Base-by-base conservation (phyloP, 2,113 vertebrate species). In the Orycteropus afer region DNA sequence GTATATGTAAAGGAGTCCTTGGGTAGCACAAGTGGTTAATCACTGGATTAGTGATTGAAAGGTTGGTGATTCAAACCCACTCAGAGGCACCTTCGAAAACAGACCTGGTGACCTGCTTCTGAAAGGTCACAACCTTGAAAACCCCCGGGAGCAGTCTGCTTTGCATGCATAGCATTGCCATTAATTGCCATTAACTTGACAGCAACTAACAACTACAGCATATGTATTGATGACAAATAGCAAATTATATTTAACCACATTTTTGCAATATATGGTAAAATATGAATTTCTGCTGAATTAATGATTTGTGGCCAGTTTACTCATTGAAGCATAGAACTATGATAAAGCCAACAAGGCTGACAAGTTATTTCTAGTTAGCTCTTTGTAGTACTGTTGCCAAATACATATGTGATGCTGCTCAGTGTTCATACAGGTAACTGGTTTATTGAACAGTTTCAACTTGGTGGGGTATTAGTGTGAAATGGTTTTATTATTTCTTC, bases 251-350 rank as follows among this genome's bases (percentile, higher is more conserved):
- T 65, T 42, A 57, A 53, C 78, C 45, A 79, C 5, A 45, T 89
- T 77, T 81, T 92, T 92, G 27, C 47, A 74, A 32, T 79, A 74
- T 53, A 42, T 47, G 7, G 25, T 32, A 80, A 95, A 95, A 84
- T 23, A 55, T 65, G n/a, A 77, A 2, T 81, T 92, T n/a, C 47
- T 67, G 37, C 47, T 65, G 73, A 83, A 63, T 22, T 91, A 65
- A 77, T 47, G 2, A 77, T 82, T 42, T 86, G n/a, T 22, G 9
- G 23, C 65, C 29, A 63, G n/a, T 67, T 94, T 92, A 92, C 29
- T 82, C 47, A 18, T 55, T 13, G 40, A 86, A n/a, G 6, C 37
- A 89, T 82, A 49, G 49, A 77, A n/a, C 34, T 55, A 65, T 37
- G 57, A 1, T 65, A 89, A 86, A 10, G 12, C 37, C 84, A 79